A percentile compares a stretch with the other conserved stretches of the same genome.
Conservation (phyloP, 2,113 vertebrate species). For the Barnardius zonarius region DNA sequence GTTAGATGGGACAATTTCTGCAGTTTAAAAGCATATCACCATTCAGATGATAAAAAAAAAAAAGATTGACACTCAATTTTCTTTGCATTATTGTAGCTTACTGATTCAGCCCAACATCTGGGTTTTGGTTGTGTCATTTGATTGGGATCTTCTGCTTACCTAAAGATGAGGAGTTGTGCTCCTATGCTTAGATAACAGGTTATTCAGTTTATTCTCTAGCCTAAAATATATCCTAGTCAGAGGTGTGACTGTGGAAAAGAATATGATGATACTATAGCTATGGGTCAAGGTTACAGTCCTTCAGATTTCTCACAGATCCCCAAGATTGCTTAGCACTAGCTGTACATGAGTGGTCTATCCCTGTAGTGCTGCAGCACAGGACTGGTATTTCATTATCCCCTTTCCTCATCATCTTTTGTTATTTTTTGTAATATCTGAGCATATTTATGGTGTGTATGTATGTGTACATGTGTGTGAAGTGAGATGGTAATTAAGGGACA, state of each 20-base stretch:
- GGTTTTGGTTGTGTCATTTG: background rate
- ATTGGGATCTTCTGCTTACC: background rate
- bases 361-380: background rate
- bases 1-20: slow-evolving; percentile 13
- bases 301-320: background rate
- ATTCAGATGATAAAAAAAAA: background rate
- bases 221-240: background rate
- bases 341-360: rapidly evolving
- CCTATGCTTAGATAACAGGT: background rate
- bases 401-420: background rate
- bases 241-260: background rate
- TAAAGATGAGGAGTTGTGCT: background rate
- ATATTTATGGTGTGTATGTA: background rate
- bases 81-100: background rate
- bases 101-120: background rate
- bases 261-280: background rate
- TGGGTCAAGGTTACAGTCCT: background rate
- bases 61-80: background rate
- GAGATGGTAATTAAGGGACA: background rate
- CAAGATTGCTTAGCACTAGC: background rate
- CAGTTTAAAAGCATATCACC: background rate
- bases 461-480: background rate
- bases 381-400: background rate
- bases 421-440: background rate
- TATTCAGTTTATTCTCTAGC: background rate